Evolutionary conservation across 2,113 vertebrate species (phyloP), one percentile per base, ranked within the genome.

Genomic region (Salvelinus namaycush): DNA sequence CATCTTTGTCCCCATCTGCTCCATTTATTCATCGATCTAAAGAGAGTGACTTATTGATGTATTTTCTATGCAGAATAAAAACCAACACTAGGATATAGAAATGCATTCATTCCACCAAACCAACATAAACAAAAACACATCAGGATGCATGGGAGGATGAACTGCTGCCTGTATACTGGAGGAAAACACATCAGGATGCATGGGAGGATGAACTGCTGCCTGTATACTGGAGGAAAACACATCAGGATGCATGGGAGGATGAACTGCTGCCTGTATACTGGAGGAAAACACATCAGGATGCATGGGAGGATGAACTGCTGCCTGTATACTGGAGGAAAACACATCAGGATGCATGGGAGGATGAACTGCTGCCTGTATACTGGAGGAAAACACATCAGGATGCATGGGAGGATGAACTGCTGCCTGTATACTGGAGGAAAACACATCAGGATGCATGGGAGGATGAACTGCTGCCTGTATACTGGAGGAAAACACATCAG

Each of bases 21-120:
- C 8, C 39, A 44, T 44, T 44, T 44, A 44, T 44, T 44, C 39
- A 44, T 44, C 39, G 9, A 44, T 44, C 8, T 44, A 11, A 44
- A 44, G 39, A 44, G 39, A 44, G 39, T 44, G 39, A 44, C 8
- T 11, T 39, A 39, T 8, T 9, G 34, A 39, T 8, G 9, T 39
- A 9, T 39, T 39, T 74, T 62, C 60, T 67, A 76, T 60, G 59
- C 39, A 59, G 72, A 68, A 78, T 69, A 29, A 26, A 26, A 26
- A 24, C 60, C 73, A 29, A 81, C 69, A 62, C 68, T 22, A 16
- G 70, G 18, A 48, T 64, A 57, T 59, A 18, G 66, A 24, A 74
- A 64, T 20, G 1, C 8, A 71, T 68, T 27, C 16, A 26, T 3
- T 39, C 20, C 7, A 6, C 54, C 14, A 73, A 39, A 27, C 29